Evolutionary conservation across 2,113 vertebrate species (phyloP).

Genomic region (Dromiciops gliroides): DNA sequence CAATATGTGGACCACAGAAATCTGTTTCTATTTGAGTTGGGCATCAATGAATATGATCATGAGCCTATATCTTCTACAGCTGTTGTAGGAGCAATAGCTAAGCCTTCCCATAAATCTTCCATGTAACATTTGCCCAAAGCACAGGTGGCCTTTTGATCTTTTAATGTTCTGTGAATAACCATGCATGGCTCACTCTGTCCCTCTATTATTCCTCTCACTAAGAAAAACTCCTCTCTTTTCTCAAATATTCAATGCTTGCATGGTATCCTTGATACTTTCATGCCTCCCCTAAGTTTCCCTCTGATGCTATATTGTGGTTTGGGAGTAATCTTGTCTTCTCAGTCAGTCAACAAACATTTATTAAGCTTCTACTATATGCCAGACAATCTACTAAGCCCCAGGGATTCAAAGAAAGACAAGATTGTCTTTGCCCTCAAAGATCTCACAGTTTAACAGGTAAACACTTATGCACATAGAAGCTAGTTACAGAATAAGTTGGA

Average conservation of each 20-base stretch:
- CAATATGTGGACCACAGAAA: background rate
- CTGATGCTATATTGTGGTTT: no score
- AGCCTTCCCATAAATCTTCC: no score
- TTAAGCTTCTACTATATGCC: background rate
- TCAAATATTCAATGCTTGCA: no score
- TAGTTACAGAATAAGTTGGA: accelerated
- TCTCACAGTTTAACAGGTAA: background rate
- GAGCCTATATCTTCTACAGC: background rate
- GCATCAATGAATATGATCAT: background rate
- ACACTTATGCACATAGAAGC: background rate
- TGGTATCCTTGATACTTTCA: background rate
- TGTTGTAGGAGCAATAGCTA: background rate
- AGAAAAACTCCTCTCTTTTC: no score
- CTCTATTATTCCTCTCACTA: no score
- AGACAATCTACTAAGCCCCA: background rate
- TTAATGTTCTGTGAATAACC: no score
- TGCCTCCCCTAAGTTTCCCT: no score
- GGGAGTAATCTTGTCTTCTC: background rate
- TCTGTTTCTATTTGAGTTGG: background rate
- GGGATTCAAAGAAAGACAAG: background rate
- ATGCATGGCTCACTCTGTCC: no score
- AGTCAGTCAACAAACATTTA: slow-evolving; percentile 7
- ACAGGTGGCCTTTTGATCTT: no score
- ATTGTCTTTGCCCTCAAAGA: background rate
- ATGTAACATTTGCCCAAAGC: no score